Conservation (phyloP, 2,113 vertebrate genomes). For the Caracal caracal region DNA sequence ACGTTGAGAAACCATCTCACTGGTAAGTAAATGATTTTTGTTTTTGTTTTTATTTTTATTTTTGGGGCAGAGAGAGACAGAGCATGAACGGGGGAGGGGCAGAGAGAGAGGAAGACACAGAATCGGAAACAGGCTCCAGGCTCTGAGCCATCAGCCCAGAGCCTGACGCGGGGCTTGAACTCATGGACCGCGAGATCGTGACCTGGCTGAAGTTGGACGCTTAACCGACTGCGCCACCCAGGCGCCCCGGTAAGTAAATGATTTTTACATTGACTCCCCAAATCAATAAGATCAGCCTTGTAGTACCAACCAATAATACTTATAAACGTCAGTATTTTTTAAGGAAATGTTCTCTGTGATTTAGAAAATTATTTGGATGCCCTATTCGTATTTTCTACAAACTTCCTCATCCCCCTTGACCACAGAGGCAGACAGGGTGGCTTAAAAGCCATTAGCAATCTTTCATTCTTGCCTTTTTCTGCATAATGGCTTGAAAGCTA, state of each 20-base stretch:
- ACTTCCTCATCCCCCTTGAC: not conserved
- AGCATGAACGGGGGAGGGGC: no score
- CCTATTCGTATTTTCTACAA: not conserved
- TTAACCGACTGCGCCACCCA: no score
- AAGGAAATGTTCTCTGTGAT: not conserved
- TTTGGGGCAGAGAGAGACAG: no score
- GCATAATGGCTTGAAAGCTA: not conserved
- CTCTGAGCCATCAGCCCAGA: no score
- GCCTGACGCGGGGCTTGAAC: no score
- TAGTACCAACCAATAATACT: not conserved
- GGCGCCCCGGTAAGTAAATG: not conserved
- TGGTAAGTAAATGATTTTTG: not conserved
- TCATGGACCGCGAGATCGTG: no score
- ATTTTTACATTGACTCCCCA: not conserved
- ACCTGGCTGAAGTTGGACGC: no score
- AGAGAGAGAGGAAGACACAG: no score
- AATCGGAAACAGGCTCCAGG: no score
- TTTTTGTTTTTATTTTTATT: no score
- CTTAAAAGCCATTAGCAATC: not conserved
- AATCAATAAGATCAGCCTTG: not conserved
- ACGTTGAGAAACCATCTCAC: not conserved
- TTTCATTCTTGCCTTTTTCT: not conserved
- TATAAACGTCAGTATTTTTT: not conserved
- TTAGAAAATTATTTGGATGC: conserved; percentile 1
- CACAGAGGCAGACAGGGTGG: not conserved